A percentile compares a stretch with the other conserved stretches of the same genome.
Evolutionary conservation across 2,113 vertebrate genomes (phyloP).

Genomic region (Fulmarus glacialis): DNA sequence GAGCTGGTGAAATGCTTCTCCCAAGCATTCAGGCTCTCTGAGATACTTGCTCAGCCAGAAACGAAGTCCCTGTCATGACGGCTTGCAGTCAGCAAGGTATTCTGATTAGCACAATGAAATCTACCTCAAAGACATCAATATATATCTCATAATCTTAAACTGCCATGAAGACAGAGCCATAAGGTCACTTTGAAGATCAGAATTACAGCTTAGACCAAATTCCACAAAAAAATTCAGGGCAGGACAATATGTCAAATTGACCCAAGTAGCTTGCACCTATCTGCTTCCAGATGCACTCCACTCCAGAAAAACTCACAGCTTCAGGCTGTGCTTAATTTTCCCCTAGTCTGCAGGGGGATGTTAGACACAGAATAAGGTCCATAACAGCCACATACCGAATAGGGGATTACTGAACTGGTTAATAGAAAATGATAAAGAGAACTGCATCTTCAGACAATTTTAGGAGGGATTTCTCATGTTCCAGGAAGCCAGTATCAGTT

Average conservation of each 20-base stretch:
- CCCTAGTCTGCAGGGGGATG: fast-evolving
- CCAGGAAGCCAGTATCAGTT: background rate
- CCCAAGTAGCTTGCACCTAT: background rate
- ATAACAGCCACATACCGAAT: background rate
- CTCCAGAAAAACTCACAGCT: background rate
- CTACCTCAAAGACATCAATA: background rate
- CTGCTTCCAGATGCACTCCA: background rate
- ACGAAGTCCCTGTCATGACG: background rate
- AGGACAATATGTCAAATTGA: background rate
- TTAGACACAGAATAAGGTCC: background rate
- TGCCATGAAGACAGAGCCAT: background rate
- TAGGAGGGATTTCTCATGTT: background rate
- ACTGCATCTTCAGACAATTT: too few relatives aligned
- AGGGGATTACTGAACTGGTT: background rate
- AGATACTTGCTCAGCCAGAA: background rate
- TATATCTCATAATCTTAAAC: background rate
- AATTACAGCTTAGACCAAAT: background rate
- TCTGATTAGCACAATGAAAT: background rate
- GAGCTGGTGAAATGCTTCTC: background rate
- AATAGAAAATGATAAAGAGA: background rate
- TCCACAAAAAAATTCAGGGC: background rate
- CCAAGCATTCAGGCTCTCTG: background rate
- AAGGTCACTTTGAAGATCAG: background rate
- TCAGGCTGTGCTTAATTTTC: background rate
- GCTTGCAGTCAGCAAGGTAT: background rate